Evolutionary conservation across 2,797 vertebrate species (phyloP).

Genomic region (Synaphobranchus kaupii): DNA sequence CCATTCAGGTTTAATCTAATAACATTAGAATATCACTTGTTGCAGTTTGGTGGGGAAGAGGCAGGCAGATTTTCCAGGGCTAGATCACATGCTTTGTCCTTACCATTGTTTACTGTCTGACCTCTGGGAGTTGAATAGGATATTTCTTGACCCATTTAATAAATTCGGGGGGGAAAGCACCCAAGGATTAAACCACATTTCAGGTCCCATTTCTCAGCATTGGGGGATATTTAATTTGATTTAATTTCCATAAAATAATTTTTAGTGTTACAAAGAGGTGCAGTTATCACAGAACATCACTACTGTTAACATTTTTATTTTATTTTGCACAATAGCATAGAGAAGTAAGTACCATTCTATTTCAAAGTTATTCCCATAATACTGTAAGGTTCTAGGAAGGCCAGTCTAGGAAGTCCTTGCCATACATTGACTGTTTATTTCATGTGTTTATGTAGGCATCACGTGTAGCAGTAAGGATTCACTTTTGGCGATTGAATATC

Average conservation of each 20-base stretch:
- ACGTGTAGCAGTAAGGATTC: not conserved
- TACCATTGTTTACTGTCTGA: not conserved
- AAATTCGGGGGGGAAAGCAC: not conserved
- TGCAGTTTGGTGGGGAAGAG: not conserved
- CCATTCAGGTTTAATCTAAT: constrained; percentile 8
- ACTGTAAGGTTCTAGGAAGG: not conserved
- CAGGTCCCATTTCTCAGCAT: not conserved
- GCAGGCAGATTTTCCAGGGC: too few species aligned
- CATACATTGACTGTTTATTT: not conserved
- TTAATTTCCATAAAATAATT: not conserved
- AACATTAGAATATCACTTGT: not conserved
- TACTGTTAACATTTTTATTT: not conserved
- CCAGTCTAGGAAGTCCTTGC: not conserved
- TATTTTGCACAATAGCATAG: not conserved
- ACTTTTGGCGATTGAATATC: not conserved
- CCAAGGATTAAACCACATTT: not conserved
- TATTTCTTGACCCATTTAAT: not conserved
- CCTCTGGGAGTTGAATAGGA: not conserved
- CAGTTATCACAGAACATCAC: not conserved
- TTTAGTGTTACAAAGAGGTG: not conserved
- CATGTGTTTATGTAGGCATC: not conserved
- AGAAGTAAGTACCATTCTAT: not conserved
- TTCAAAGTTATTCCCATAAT: not conserved
- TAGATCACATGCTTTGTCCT: not conserved
- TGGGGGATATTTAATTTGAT: not conserved